Conservation (phyloP, 2,113 vertebrate genomes). For the Mesocricetus auratus region DNA sequence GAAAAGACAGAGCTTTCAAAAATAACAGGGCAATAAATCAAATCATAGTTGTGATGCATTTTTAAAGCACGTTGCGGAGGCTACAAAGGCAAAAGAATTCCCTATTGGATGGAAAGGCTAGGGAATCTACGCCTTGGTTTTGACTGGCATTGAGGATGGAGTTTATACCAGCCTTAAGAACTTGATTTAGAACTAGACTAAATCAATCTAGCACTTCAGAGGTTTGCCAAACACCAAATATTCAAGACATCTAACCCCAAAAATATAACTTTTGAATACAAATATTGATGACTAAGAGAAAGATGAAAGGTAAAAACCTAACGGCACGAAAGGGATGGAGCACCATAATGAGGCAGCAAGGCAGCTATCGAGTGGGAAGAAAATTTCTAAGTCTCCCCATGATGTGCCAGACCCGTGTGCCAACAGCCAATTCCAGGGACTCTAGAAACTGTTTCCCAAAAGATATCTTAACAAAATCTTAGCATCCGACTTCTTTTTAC, state of each 20-base stretch:
- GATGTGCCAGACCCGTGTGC: conserved; percentile 60
- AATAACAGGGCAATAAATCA: conserved; percentile 71
- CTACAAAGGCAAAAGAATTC: conserved; percentile 51
- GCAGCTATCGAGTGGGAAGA: conserved; percentile 72
- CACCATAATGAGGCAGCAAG: conserved; percentile 75
- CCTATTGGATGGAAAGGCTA: conserved; percentile 8
- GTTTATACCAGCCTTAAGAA: conserved; percentile 66
- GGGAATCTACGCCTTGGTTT: conserved; percentile 58
- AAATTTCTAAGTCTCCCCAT: conserved; percentile 51
- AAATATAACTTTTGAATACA: conserved; percentile 74
- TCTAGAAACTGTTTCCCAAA: conserved; percentile 53
- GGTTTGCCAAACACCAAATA: conserved; percentile 73
- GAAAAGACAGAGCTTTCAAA: conserved; percentile 77
- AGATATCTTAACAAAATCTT: conserved; percentile 39
- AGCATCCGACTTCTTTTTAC: conserved; percentile 39
- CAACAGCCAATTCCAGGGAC: conserved; percentile 60
- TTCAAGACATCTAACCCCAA: conserved; percentile 70
- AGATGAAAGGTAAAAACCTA: conserved; percentile 72
- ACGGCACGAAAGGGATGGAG: conserved; percentile 64
- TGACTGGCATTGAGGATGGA: conserved; percentile 61
- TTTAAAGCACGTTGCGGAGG: background rate
- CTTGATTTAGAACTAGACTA: conserved; percentile 70
- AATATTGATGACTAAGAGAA: conserved; percentile 70
- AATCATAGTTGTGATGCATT: conserved; percentile 40
- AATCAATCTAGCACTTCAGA: conserved; percentile 71